A percentile compares a stretch with the other conserved stretches of the same genome.
Conservation (phyloP, 2,113 vertebrate species). For the Neolamprologus fasciatus region DNA sequence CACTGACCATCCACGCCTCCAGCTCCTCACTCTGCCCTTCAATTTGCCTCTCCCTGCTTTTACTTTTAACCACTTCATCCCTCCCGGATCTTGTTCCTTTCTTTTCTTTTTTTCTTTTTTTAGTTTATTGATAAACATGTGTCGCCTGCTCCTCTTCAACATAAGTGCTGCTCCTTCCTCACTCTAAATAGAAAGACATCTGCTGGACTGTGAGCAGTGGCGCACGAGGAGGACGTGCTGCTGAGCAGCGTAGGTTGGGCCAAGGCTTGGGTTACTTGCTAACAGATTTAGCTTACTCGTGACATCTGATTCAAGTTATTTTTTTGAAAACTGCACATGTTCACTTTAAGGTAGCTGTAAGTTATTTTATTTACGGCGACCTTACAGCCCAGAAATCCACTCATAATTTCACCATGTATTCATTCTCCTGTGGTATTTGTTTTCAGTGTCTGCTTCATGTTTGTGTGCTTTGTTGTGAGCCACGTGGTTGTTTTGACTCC, state of each 20-base stretch:
- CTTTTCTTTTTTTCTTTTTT: not conserved
- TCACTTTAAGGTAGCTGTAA: not conserved
- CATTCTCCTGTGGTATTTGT: not conserved
- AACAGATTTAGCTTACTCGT: not conserved
- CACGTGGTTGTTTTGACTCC: accelerated
- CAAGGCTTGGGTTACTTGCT: not conserved
- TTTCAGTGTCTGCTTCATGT: not conserved
- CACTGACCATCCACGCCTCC: not conserved
- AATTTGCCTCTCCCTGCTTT: not conserved
- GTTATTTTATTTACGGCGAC: accelerated
- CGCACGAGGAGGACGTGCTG: slow-evolving; percentile 11
- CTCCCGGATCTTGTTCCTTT: not conserved
- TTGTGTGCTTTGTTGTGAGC: not conserved
- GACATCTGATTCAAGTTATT: not conserved
- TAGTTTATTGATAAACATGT: not conserved
- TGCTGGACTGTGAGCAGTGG: not conserved
- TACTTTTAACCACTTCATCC: not conserved
- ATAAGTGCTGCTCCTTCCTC: not conserved
- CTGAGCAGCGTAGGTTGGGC: not conserved
- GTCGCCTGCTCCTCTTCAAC: not conserved
- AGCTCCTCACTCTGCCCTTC: not conserved
- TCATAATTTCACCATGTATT: not conserved
- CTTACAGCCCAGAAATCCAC: not conserved
- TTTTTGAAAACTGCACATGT: not conserved
- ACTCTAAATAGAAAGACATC: slow-evolving; percentile 38